Base-by-base conservation (phyloP, 2,797 vertebrate genomes). In the Phataginus tetradactyla region DNA sequence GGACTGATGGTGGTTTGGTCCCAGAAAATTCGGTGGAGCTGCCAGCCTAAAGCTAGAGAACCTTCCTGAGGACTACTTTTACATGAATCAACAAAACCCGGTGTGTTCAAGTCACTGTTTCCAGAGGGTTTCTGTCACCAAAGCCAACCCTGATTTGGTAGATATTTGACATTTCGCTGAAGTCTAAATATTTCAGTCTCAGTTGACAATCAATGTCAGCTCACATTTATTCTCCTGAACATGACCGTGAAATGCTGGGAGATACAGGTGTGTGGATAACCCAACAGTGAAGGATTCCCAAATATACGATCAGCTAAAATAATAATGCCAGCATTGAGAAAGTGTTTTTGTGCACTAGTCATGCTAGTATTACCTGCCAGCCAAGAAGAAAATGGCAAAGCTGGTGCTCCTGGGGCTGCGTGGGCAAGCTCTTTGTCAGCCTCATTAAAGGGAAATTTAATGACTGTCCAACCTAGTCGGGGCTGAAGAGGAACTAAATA, bases 141-240 rank as follows among this genome's bases (percentile, higher is more conserved):
- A 91, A 93, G 15, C 29, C 53, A 79, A 83, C 45, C 51, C 49
- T 72, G 91, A 92, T 74, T 88, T 89, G 95, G 75, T 69, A 91
- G 64, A 92, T 92, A 90, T 15, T 88, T 87, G 57, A 74, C 29
- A 81, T 94, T 57, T 94, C 96, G 72, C 72, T 96, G 3, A 79
- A 93, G 57, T 53, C 77, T 72, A 75, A 80, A 27, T 55, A 85
- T 53, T 96, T 96, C 69, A 17, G 61, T 96, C 97, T 93, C 45
- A 53, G 37, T 18, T 63, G n/a, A 18, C 57, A 71, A 39, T 49
- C 27, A 77, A 5, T 17, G 13, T 86, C n/a, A 85, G 74, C 27
- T 96, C 29, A 78, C 59, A 39, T 68, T 95, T 98, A 96, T 94
- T 95, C 63, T 49, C 92, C n/a, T 72, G 81, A 68, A 95, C 78